Percentiles rank a stretch among this genome's conserved stretches.
phyloP scores from a whole-genome alignment of 1,140 invertebrate genomes.

The Cherax destructor region DNA sequence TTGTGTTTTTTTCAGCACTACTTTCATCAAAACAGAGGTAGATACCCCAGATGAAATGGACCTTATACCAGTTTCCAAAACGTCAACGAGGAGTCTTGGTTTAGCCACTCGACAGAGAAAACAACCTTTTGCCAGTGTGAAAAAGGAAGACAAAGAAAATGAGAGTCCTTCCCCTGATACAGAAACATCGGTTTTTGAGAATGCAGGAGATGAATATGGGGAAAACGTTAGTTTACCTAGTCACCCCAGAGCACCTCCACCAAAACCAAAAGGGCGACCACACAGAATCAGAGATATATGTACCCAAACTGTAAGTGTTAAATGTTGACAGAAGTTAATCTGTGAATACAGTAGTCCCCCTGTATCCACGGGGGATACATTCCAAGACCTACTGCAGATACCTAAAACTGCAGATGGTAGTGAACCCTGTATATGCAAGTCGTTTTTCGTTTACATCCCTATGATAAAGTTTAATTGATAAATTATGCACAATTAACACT shows the following conservation, averaged over 20 bases:
- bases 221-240: constrained; percentile 47
- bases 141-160: constrained; percentile 49
- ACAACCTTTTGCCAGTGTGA: background rate
- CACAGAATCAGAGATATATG: constrained; percentile 49
- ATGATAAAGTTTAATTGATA: too few relatives aligned
- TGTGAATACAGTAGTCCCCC: too few relatives aligned
- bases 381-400: too few relatives aligned
- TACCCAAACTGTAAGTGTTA: constrained; percentile 47
- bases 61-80: too few relatives aligned
- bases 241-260: constrained; percentile 29
- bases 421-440: too few relatives aligned
- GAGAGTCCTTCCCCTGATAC: background rate
- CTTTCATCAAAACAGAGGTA: constrained; percentile 45
- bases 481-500: too few relatives aligned
- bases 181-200: background rate
- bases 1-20: constrained; percentile 2
- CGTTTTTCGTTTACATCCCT: too few relatives aligned
- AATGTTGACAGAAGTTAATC: background rate
- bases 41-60: background rate
- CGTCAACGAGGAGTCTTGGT: background rate
- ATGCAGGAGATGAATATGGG: constrained; percentile 26
- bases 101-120: background rate
- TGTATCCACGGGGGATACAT: too few relatives aligned
- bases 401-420: too few relatives aligned
- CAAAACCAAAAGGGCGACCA: constrained; percentile 52